Base-by-base conservation (phyloP, 2,888 invertebrate genomes). In the Caenorhabditis sinica region DNA sequence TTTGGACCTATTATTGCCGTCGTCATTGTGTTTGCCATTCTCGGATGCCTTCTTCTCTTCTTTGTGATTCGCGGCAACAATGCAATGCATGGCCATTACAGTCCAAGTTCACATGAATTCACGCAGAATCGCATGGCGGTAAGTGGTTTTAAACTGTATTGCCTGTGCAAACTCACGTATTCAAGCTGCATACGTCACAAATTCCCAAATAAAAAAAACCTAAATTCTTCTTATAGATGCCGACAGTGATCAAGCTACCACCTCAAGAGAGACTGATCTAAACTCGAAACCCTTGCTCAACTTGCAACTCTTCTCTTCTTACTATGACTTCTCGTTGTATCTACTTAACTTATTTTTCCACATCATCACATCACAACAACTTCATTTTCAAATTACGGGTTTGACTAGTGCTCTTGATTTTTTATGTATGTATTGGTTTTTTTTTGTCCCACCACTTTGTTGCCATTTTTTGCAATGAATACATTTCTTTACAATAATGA, bases 71-170 rank as follows among this genome's bases (percentile, higher is more conserved):
- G 86, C 25, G 90, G 88, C 28, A 91, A 91, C 65, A 85, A 91
- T 2, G 91, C 92, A 13, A 87, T 89, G 74, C 92, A 92, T 66
- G 92, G 92, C 23, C 90, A 90, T 81, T 90, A 90, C 71, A 89
- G 89, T 43, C 90, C 90, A 15, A 88, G 88, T 61, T 84, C 89
- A 36, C 89, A 90, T 30, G 90, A 90, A 49, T 85, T 86, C 30
- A 75, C 53, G 40, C 90, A 90, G 33, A 83, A 86, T 28, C 79
- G 88, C 56, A 80, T 89, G 73, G 84, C 86, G 72, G 86, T 86
- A 23, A 53, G 58, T 79, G 33, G 17, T 20, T 40, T 20, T 45
- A 20, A 15, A 13, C 0, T 53, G 13, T 53, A n/a, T 53, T 25
- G 2, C 3, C 2, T 49, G 5, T 49, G n/a, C 5, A n/a, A 30